Percentiles rank a stretch among this genome's conserved stretches.
These are phyloP conservation scores for Chaetogeoica ovagalla DNA, from an alignment of 2,888 invertebrate genomes.

Conservation along the genomic window DNA sequence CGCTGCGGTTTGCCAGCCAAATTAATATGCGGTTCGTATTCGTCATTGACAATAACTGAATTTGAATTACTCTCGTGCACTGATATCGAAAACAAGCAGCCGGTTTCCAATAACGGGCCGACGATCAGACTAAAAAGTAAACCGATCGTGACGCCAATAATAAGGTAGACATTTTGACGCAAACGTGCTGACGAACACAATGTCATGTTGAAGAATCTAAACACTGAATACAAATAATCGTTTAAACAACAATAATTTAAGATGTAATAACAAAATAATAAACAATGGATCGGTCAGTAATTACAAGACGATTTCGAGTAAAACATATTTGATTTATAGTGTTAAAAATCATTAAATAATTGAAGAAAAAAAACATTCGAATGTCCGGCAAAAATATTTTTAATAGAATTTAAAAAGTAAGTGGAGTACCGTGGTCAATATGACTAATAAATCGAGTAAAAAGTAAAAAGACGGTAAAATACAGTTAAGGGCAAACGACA, in stretches of 20 bases:
- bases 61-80: slow-evolving; percentile 51
- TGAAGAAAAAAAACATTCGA: no score
- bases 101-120: slow-evolving; percentile 55
- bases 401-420: no score
- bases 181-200: slow-evolving; percentile 44
- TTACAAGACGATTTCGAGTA: neutral
- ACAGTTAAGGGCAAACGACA: neutral
- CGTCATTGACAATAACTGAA: slow-evolving; percentile 57
- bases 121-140: slow-evolving; percentile 56
- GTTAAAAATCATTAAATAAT: no score
- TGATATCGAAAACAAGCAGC: slow-evolving; percentile 54
- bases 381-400: no score
- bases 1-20: slow-evolving; percentile 61
- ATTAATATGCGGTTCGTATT: slow-evolving; percentile 62
- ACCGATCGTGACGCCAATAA: slow-evolving; percentile 56
- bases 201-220: slow-evolving; percentile 32
- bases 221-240: neutral
- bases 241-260: neutral
- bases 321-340: neutral
- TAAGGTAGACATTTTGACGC: slow-evolving; percentile 56
- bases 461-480: no score
- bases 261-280: neutral
- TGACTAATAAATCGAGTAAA: no score
- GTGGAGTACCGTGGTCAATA: no score
- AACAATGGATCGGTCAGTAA: neutral